Base-by-base conservation (phyloP, 1,140 invertebrate species). In the Drosophila fuyamai region DNA sequence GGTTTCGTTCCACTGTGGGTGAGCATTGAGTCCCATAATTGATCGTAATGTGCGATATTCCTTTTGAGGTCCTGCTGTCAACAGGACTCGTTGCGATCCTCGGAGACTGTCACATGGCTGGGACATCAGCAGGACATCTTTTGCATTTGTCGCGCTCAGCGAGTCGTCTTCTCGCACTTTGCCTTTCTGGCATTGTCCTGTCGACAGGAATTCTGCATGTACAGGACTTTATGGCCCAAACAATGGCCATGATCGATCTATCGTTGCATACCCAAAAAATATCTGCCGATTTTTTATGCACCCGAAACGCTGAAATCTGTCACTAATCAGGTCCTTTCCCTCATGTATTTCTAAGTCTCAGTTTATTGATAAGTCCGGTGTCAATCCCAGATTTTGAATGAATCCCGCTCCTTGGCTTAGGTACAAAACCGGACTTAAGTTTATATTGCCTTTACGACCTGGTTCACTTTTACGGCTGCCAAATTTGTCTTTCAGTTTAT, bases 21-120 rank as follows among this genome's bases (percentile, higher is more conserved):
- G 46, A 65, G 61, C 78, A 89, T 89, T 89, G 65, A 90, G 85
- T 58, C 85, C 81, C 84, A 89, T 89, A 90, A 89, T 89, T 89
- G 84, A 89, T 89, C 84, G 85, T 89, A 89, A 89, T 89, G 84
- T 89, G 85, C 85, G 66, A 84, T 84, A 61, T 79, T 78, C 62
- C 57, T 40, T 48, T 16, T 51, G 44, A 60, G 61, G 58, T 35
- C 44, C 47, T 61, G 61, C 76, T 88, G 80, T 89, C 84, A 73
- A 82, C 76, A 89, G 83, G 50, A 46, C 54, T 16, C 44, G 44
- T 9, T 44, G 47, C 46, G 14, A 18, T 43, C 44, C 48, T 65
- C 44, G 57, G 27, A 46, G 53, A 77, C 38, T 54, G 63, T 71
- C 67, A 70, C 72, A 66, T 77, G 67, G 36, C 55, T 13, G 36